Conservation (phyloP, 2,888 invertebrate species). For the Tenthredo scrophulariae region DNA sequence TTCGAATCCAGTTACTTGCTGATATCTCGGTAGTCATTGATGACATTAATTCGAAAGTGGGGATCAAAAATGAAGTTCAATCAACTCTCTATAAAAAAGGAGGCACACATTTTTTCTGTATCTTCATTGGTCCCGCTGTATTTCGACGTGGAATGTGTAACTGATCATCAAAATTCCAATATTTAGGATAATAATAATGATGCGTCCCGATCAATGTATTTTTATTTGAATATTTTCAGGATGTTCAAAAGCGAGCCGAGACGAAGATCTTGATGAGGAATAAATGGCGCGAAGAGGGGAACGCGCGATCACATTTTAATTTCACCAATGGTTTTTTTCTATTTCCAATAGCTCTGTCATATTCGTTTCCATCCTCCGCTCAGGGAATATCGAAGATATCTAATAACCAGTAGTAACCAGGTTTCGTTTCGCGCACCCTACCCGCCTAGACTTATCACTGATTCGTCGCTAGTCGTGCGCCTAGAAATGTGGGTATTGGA, state of each 20-base stretch:
- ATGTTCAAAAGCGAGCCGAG: not conserved
- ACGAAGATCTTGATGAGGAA: not conserved
- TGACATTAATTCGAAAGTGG: not conserved
- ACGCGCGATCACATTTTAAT: not conserved
- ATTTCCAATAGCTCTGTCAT: not conserved
- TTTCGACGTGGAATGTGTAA: not conserved
- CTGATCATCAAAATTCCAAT: not conserved
- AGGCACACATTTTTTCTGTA: not conserved
- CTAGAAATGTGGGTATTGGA: conserved; percentile 28
- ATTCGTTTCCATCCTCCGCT: not conserved
- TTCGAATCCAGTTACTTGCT: not conserved
- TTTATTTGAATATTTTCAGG: not conserved
- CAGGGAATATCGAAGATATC: conserved; percentile 2
- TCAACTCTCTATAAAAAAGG: not conserved
- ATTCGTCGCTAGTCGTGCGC: conserved; percentile 29
- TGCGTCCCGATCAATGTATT: no score
- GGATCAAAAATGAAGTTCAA: not conserved
- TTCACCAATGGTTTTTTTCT: not conserved
- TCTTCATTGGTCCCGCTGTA: not conserved
- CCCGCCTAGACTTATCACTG: conserved; percentile 23
- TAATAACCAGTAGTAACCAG: conserved; percentile 17
- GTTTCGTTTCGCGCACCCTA: conserved; percentile 1
- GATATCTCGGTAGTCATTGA: not conserved
- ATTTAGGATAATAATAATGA: no score
- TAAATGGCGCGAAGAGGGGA: not conserved